Percentiles rank a stretch among this genome's conserved stretches.
Evolutionary conservation across 2,113 vertebrate genomes (phyloP).

Genomic region (Scomber scombrus): DNA sequence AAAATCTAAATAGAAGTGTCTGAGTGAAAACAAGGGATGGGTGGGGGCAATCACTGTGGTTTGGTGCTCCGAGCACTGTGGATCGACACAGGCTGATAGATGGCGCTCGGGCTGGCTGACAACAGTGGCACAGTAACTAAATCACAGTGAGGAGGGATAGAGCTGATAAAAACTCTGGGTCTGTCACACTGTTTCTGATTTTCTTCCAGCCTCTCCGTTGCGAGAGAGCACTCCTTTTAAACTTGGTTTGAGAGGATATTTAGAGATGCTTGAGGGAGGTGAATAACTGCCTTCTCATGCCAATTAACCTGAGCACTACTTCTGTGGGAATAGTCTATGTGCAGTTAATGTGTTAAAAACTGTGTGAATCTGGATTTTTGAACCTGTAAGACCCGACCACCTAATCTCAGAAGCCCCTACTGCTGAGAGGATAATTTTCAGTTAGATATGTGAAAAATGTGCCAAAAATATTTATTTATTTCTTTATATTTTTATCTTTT

Average conservation of each 20-base stretch:
- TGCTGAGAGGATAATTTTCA: constrained; percentile 17
- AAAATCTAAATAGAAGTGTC: constrained; percentile 87
- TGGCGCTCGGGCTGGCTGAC: constrained; percentile 51
- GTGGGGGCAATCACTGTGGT: constrained; percentile 54
- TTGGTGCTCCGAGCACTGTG: constrained; percentile 49
- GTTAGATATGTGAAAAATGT: not conserved
- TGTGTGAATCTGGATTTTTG: no score
- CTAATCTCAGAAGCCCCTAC: not conserved
- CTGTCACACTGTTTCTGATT: constrained; percentile 66
- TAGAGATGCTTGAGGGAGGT: constrained; percentile 17
- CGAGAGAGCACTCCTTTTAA: constrained; percentile 54
- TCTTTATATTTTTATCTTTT: not conserved
- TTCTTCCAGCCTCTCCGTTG: constrained; percentile 31
- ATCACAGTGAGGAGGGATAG: constrained; percentile 63
- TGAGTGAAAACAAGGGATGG: constrained; percentile 67
- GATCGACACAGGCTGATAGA: constrained; percentile 74
- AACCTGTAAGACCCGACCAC: not conserved
- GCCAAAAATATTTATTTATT: not conserved
- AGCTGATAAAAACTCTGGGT: constrained; percentile 72
- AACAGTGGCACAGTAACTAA: constrained; percentile 64
- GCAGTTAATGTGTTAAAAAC: constrained; percentile 1
- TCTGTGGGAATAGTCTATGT: not conserved
- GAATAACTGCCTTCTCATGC: constrained; percentile 28
- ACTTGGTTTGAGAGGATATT: constrained; percentile 45
- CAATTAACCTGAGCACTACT: constrained; percentile 31